phyloP scores from a whole-genome alignment of 2,888 invertebrate species.

The Tetragonula carbonaria region DNA sequence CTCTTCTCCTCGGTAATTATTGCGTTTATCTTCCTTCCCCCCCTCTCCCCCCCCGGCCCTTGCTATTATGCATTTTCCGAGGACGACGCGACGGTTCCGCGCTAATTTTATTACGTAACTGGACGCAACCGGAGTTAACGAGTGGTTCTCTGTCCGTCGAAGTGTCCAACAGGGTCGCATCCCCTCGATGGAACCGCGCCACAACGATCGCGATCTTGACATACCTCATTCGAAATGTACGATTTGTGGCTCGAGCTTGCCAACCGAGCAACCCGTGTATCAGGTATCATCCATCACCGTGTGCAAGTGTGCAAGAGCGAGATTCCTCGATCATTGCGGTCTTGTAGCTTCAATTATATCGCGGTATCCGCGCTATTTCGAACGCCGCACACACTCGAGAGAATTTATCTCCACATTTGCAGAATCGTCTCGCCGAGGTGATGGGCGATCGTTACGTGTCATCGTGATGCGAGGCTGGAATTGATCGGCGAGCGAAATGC shows the following conservation, averaged over 20 bases:
- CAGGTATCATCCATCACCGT: constrained; percentile 28
- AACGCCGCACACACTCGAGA: constrained; percentile 23
- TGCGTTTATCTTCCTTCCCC: background rate
- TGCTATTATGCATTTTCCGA: background rate
- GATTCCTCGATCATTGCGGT: constrained; percentile 41
- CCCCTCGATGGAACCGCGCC: constrained; percentile 5
- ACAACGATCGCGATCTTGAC: constrained; percentile 45
- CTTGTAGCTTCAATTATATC: constrained; percentile 39
- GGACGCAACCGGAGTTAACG: constrained; percentile 2
- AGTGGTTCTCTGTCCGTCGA: background rate
- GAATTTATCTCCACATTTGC: constrained; percentile 16
- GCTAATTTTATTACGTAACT: constrained; percentile 20
- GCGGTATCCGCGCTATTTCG: constrained; percentile 51
- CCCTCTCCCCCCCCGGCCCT: fast-evolving
- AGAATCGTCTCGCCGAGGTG: constrained; percentile 42
- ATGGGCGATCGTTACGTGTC: constrained; percentile 28
- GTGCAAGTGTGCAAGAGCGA: constrained; percentile 36
- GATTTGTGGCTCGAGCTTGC: constrained; percentile 49
- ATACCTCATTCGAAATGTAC: constrained; percentile 53
- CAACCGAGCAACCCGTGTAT: constrained; percentile 31
- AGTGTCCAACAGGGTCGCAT: background rate
- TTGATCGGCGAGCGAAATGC: constrained; percentile 12
- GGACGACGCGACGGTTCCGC: background rate
- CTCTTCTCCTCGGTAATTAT: constrained; percentile 25
- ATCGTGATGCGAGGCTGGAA: constrained; percentile 9